These are phyloP conservation scores for Heliangelus exortis DNA, from an alignment of 2,797 vertebrate species.

Conservation along the genomic window DNA sequence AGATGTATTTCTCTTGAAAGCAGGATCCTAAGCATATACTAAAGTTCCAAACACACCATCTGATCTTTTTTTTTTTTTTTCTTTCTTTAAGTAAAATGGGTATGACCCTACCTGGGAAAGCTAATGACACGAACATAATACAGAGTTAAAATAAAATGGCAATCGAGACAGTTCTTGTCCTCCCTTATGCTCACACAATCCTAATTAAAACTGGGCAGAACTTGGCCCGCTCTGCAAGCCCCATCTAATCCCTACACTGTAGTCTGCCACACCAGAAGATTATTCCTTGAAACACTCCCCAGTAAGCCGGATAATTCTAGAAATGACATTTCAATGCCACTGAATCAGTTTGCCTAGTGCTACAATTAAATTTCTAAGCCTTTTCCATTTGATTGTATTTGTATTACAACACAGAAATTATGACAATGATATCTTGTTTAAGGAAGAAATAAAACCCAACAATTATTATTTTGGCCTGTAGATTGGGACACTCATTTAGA, in stretches of 20 bases:
- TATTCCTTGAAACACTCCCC: constrained; percentile 60
- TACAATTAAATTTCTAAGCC: not conserved
- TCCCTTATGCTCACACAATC: constrained; percentile 13
- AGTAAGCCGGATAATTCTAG: constrained; percentile 56
- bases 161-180: not conserved
- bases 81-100: not conserved
- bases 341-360: not conserved
- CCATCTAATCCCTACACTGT: constrained; percentile 10
- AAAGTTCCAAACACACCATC: not conserved
- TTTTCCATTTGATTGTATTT: not conserved
- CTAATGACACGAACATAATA: not conserved
- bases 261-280: constrained; percentile 25
- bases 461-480: not conserved
- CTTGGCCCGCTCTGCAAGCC: not conserved
- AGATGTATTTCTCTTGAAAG: not conserved
- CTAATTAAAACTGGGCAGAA: constrained; percentile 20
- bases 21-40: not conserved
- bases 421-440: not conserved
- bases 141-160: constrained; percentile 9
- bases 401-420: not conserved
- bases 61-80: not conserved
- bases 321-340: constrained; percentile 67
- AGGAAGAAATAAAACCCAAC: not conserved
- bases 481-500: not conserved
- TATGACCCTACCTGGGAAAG: not conserved